Base-by-base conservation (phyloP, 2,113 vertebrate species). In the Neotragus moschatus region DNA sequence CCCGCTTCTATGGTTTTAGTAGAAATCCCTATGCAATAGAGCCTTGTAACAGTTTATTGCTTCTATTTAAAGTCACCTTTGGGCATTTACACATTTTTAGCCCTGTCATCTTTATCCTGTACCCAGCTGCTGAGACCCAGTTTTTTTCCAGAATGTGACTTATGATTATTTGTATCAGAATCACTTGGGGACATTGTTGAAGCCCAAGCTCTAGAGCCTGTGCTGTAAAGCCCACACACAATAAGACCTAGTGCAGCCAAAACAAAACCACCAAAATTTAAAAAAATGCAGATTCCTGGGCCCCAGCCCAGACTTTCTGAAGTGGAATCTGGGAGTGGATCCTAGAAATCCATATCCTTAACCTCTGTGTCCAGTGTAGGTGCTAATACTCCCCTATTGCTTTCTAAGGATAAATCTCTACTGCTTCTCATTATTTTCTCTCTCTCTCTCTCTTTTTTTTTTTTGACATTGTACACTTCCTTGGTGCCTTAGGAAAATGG, bases 61-160 rank as follows among this genome's bases (percentile, higher is more conserved):
- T 97, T 97, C 97, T 96, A 97, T 96, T 97, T 98, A 79, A 95
- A 96, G 75, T 84, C 63, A 94, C 70, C 87, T 94, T 91, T 96
- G 97, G 88, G 66, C 53, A 96, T 97, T 98, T 95, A 90, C n/a
- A 96, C 86, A 79, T 90, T 97, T 97, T 96, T 88, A 96, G 90
- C 85, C 23, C 36, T 96, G 53, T 95, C 85, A 93, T 56, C 80
- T 97, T 95, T 93, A 90, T 92, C n/a, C 66, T 92, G 79, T 87
- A 95, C 61, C 51, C 84, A 88, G 56, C 16, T 96, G 25, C 90
- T 90, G 88, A 97, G 90, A 92, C 28, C 36, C 33, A 88, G 12
- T 90, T 53, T 97, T 96, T 96, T 82, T 21, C 39, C 14, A 90
- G 84, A 88, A 81, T 94, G n/a, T 94, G 90, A 79, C 36, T 93